These are phyloP conservation scores for Campylorhamphus procurvoides DNA, from an alignment of 2,113 vertebrate species.

Conservation along the genomic window DNA sequence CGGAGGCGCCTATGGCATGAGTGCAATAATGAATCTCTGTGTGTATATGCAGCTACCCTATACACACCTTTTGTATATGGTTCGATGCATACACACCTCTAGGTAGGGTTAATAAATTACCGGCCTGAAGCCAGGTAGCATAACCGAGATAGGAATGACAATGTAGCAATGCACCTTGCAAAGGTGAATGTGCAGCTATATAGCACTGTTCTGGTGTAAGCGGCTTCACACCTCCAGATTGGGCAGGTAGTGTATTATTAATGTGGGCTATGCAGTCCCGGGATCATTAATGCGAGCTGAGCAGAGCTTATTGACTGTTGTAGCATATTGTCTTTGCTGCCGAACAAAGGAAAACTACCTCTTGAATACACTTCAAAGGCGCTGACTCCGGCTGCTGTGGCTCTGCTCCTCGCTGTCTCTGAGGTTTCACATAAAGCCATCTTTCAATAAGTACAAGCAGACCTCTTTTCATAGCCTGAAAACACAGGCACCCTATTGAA, in stretches of 20 bases:
- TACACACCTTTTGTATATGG: accelerated
- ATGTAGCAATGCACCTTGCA: background rate
- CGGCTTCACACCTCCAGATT: background rate
- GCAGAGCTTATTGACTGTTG: background rate
- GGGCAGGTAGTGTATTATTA: background rate
- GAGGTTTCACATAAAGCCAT: conserved; percentile 28
- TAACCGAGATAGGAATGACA: background rate
- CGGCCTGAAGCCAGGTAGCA: background rate
- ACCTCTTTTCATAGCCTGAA: conserved; percentile 55
- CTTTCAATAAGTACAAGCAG: conserved; percentile 41
- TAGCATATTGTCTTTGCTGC: conserved; percentile 45
- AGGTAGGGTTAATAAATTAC: background rate
- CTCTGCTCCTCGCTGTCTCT: conserved; percentile 14
- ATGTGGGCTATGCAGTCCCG: background rate
- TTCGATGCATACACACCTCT: background rate
- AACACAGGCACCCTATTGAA: conserved; percentile 44
- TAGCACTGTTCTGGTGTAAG: background rate
- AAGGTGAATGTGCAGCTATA: background rate
- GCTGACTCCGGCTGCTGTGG: background rate
- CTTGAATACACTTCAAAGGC: conserved; percentile 44
- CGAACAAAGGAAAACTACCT: conserved; percentile 55
- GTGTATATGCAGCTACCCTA: accelerated
- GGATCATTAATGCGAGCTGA: background rate
- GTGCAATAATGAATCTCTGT: background rate
- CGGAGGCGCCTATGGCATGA: background rate